Base-by-base conservation (phyloP, 1,140 invertebrate species). In the Eciton burchellii region DNA sequence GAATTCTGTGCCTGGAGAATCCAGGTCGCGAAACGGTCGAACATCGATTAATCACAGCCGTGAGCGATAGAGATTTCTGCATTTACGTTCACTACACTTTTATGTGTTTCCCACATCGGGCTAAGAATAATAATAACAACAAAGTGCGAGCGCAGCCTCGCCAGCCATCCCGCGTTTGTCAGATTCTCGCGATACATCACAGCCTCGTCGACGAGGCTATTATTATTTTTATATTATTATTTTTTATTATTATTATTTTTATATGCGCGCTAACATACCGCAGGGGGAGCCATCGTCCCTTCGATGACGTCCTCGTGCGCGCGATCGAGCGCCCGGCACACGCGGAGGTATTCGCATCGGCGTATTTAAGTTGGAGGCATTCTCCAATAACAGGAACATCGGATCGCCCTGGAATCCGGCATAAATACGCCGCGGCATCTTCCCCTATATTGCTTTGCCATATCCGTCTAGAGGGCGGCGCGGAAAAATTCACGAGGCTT, bases 341-440 rank as follows among this genome's bases (percentile, higher is more conserved):
- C 60, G n/a, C n/a, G 43, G 52, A 66, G 54, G 24, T 56, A 60
- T 54, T 85, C 70, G 73, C 62, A 76, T 62, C 45, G 72, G 24
- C 86, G 86, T 81, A 88, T 85, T 90, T 88, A 90, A 89, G 81
- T 84, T 77, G 71, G 14, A 74, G 89, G 90, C 84, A 92, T 92
- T 92, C 87, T 85, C 87, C 90, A 92, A 92, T 92, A 91, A 91
- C 90, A 89, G 89, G 85, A 90, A 91, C 89, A 87, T 86, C 70
- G 21, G 82, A 45, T 29, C 82, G 86, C 24, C 81, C 84, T 85
- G 90, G 91, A 92, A 92, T 92, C 89, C 84, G 83, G 83, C 88
- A 90, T 91, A 90, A 91, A 86, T 89, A 90, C 86, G 91, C 52
- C 60, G 47, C 56, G 89, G 90, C 84, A 91, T 92, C 86, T 86